Base-by-base conservation (phyloP, 2,888 invertebrate genomes). In the Epiblema foenella region DNA sequence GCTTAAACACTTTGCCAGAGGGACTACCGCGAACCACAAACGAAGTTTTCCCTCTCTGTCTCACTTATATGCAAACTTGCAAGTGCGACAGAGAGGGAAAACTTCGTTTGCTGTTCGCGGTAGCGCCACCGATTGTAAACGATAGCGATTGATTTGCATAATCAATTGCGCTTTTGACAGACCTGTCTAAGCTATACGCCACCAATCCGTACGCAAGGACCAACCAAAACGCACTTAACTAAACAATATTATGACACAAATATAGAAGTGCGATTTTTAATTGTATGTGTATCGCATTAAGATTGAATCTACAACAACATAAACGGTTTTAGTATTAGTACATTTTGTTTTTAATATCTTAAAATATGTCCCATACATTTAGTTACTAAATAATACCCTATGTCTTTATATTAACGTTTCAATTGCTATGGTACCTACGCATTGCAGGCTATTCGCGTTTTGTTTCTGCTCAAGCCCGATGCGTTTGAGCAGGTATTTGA, bases 401-500 rank as follows among this genome's bases (percentile, higher is more conserved):
- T 42, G 7, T 5, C 0, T n/a, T 5, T 15, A 7, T 4, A 15
- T n/a, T n/a, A 42, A 42, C 5, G 7, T n/a, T 15, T 7, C 4
- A 42, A n/a, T 42, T 42, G 42, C 42, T 1, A 42, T 42, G 42
- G n/a, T n/a, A n/a, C n/a, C n/a, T n/a, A 42, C 15, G 42, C 15
- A n/a, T n/a, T 42, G 42, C 11, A 17, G 24, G 24, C 24, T 24
- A 46, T 11, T 2, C 24, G 18, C 51, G 18, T 63, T 63, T 63
- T 0, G 29, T 49, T 51, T 8, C 17, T 63, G 63, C 9, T 51
- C 12, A 15, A 52, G 18, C 7, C 20, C 10, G 52, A 54, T 64
- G 52, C 52, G 64, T 39, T 52, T 11, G 46, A 24, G 65, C 56
- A 56, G 54, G n/a, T 42, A 42, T 66, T 66, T 57, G 54, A 57